Percentiles rank a stretch among this genome's conserved stretches.
Evolutionary conservation across 2,888 invertebrate species (phyloP).

Genomic region (Sipha maydis): DNA sequence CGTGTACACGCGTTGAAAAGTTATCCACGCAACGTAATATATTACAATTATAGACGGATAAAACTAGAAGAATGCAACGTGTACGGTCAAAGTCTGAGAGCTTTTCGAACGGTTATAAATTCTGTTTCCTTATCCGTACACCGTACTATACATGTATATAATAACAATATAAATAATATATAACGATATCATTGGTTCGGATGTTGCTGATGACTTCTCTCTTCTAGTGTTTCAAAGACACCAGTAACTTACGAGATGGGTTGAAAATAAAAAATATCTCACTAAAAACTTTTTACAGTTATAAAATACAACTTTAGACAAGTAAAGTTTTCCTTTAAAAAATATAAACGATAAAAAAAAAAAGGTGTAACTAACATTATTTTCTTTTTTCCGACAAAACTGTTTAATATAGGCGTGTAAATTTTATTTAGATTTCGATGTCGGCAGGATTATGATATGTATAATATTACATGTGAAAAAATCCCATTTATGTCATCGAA

Average conservation of each 20-base stretch:
- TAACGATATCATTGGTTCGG: not conserved
- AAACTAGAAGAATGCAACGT: not conserved
- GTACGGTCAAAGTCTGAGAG: not conserved
- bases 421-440: constrained; percentile 5
- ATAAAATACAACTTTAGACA: constrained; percentile 38
- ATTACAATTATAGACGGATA: not conserved
- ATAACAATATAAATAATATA: not conserved
- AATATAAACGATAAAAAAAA: constrained; percentile 26
- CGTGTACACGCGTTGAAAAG: not conserved
- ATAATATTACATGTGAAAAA: not conserved
- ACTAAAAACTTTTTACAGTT: constrained; percentile 48
- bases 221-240: constrained; percentile 23
- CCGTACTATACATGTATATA: not conserved
- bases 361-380: constrained; percentile 49
- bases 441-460: not conserved
- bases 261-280: constrained; percentile 26
- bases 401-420: constrained; percentile 34
- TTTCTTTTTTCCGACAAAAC: constrained; percentile 13
- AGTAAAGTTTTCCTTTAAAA: constrained; percentile 51
- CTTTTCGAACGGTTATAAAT: constrained; percentile 25
- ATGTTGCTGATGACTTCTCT: not conserved
- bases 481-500: not conserved
- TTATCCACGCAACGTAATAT: not conserved
- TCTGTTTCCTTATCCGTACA: not conserved
- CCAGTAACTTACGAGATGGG: constrained; percentile 21